Conservation (phyloP, 2,113 vertebrate genomes). For the Colossoma macropomum region DNA sequence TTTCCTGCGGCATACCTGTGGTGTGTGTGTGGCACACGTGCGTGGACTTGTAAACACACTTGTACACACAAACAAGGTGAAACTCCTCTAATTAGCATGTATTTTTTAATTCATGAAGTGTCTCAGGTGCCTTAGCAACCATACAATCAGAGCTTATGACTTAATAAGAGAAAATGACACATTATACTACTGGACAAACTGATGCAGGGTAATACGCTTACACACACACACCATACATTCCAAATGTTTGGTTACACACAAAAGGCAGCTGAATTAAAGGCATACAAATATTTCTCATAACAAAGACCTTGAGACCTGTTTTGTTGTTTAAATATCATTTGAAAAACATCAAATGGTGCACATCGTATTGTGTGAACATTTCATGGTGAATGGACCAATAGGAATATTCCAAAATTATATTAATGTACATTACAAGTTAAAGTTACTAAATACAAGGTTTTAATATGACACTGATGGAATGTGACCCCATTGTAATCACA, state of each 20-base stretch:
- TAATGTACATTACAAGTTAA: too few relatives aligned
- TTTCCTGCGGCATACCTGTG: not conserved
- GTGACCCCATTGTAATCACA: too few relatives aligned
- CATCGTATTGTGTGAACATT: too few relatives aligned
- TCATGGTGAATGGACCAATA: too few relatives aligned
- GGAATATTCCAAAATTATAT: too few relatives aligned
- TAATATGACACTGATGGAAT: too few relatives aligned
- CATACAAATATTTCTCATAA: too few relatives aligned
- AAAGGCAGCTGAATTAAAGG: not conserved
- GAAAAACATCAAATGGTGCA: too few relatives aligned
- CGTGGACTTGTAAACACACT: not conserved
- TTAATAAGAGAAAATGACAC: not conserved
- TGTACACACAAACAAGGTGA: constrained; percentile 31
- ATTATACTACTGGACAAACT: not conserved
- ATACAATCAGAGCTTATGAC: not conserved
- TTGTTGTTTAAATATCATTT: too few relatives aligned
- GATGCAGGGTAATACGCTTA: not conserved
- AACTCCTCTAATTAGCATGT: constrained; percentile 42
- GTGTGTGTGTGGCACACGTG: not conserved
- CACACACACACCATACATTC: not conserved
- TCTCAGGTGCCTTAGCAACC: not conserved
- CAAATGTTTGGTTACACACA: not conserved
- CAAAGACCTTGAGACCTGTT: too few relatives aligned
- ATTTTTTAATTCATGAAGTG: constrained; percentile 45
- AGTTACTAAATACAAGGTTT: too few relatives aligned